Conservation (phyloP, 2,797 vertebrate genomes). For the Xiphorhynchus erythropygius region DNA sequence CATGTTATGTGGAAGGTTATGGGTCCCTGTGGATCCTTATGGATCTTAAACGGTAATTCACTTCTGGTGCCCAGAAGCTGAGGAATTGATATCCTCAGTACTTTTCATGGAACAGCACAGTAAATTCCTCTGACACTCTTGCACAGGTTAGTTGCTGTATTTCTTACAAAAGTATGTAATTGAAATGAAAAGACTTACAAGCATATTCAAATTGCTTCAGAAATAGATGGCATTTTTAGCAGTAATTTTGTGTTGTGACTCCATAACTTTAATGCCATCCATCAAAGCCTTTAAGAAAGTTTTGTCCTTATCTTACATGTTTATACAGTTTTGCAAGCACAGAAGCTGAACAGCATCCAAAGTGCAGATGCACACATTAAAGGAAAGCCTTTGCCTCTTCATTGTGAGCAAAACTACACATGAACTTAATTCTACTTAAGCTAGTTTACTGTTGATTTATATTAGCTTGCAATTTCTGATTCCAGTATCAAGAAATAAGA, state of each 20-base stretch:
- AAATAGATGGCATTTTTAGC: background rate
- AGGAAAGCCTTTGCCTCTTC: background rate
- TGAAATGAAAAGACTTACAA: background rate
- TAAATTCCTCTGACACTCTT: conserved; percentile 39
- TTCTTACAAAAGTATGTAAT: background rate
- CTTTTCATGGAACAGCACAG: conserved; percentile 13
- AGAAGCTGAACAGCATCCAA: background rate
- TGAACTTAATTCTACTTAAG: background rate
- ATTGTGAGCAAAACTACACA: background rate
- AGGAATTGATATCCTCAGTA: conserved; percentile 6
- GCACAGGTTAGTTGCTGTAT: background rate
- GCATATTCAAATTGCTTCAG: background rate
- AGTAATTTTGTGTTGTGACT: background rate
- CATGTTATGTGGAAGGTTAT: background rate
- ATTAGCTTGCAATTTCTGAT: background rate
- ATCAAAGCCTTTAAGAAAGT: background rate
- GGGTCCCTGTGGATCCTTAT: background rate
- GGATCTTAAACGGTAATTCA: conserved; percentile 24
- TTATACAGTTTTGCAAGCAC: background rate
- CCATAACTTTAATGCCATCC: background rate
- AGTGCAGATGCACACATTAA: background rate
- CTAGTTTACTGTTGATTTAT: background rate
- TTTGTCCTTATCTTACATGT: background rate
- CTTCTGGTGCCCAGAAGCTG: conserved; percentile 41
- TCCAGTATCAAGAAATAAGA: background rate